phyloP scores from a whole-genome alignment of 2,797 vertebrate genomes.

The Rhinophrynus dorsalis region DNA sequence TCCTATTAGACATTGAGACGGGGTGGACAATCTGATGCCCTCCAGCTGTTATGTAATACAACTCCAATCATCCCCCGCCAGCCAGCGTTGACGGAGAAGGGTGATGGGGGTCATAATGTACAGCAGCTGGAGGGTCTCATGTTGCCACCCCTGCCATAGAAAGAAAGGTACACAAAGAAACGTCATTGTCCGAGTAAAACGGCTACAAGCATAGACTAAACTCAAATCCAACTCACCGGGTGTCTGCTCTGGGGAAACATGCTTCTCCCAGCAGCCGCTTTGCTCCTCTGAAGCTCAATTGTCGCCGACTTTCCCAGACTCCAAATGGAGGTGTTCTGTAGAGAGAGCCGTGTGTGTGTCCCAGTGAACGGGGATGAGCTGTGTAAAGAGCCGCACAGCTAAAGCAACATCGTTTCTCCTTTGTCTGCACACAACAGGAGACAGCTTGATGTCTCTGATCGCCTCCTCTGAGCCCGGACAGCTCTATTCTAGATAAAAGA shows the following conservation, averaged over 20 bases:
- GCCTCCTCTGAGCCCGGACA: neutral
- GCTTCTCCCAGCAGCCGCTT: slow-evolving; percentile 60
- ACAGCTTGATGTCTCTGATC: neutral
- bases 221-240: slow-evolving; percentile 87
- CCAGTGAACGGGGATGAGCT: neutral
- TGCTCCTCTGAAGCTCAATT: slow-evolving; percentile 61
- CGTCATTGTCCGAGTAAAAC: too few species aligned
- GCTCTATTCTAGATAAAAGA: too few species aligned
- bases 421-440: slow-evolving; percentile 28
- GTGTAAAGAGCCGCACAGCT: slow-evolving; percentile 10
- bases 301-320: slow-evolving; percentile 55
- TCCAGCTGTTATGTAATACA: too few species aligned
- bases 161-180: too few species aligned
- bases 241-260: slow-evolving; percentile 96
- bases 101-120: too few species aligned
- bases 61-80: too few species aligned
- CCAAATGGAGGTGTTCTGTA: neutral
- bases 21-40: too few species aligned
- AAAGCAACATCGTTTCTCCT: slow-evolving; percentile 21
- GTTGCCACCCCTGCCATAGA: too few species aligned
- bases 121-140: too few species aligned
- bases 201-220: too few species aligned
- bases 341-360: neutral
- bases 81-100: too few species aligned
- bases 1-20: too few species aligned